Evolutionary conservation across 2,113 vertebrate genomes (phyloP), one percentile per base, ranked within the genome.

Genomic region (Caracal caracal): DNA sequence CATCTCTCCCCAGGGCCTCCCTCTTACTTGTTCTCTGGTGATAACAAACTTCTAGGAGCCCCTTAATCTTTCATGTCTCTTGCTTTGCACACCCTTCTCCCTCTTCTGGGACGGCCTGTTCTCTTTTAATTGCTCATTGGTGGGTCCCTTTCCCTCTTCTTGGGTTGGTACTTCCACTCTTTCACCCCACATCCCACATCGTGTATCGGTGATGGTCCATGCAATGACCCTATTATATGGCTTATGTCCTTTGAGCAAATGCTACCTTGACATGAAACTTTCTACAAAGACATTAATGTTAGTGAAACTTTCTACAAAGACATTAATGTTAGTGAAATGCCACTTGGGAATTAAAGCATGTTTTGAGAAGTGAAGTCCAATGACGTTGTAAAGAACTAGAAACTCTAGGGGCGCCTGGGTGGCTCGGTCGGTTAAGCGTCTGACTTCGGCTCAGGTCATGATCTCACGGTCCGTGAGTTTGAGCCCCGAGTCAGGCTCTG

Each of bases 241-340:
- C 35, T 51, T 37, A 5, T 88, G 24, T 6, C 33, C 40, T 76
- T 70, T 56, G 5, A 88, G 12, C 13, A 88, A 80, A 79, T 76
- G 43, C n/a, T 75, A 76, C 35, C 1, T 61, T 63, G 22, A 92
- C 65, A 20, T 84, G 81, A 90, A 80, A 93, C 30, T 90, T 68
- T 47, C 35, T 73, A 30, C 24, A 68, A 80, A 94, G 8, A 89
- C 84, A 56, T 59, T 63, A 59, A 66, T 81, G 35, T 88, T 71
- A 61, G 4, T 61, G n/a, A 40, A 97, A 75, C 30, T 90, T 68
- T 47, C 35, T 73, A 30, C 24, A 68, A 80, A 94, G 8, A 89
- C 84, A 56, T 59, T 63, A 59, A 66, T 81, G 35, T 88, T 71
- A 61, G 4, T 61, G n/a, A 40, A 97, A 75, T 88, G 24, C 2